A percentile compares a stretch with the other conserved stretches of the same genome.
Evolutionary conservation across 2,888 invertebrate genomes (phyloP).

Genomic region (Podotricha telesiphe): DNA sequence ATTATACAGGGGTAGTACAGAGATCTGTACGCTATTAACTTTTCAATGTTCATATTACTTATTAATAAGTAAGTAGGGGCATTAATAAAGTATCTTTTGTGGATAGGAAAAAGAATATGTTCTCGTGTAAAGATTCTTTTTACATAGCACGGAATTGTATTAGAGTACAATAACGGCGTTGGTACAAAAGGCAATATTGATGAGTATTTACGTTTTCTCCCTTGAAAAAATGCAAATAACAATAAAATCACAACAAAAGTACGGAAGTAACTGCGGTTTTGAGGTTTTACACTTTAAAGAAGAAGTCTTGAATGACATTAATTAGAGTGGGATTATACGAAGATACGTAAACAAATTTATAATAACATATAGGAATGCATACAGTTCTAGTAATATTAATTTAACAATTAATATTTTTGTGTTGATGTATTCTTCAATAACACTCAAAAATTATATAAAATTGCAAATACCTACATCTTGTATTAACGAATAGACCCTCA

Average conservation of each 20-base stretch:
- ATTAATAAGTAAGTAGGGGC: slow-evolving; percentile 17
- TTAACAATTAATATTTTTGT: too few relatives aligned
- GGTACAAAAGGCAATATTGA: slow-evolving; percentile 38
- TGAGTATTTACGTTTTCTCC: slow-evolving; percentile 33
- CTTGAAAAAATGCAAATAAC: slow-evolving; percentile 45
- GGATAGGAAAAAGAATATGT: slow-evolving; percentile 24
- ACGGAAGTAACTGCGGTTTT: slow-evolving; percentile 67
- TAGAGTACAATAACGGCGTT: slow-evolving; percentile 25
- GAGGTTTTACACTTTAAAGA: slow-evolving; percentile 60
- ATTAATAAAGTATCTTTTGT: slow-evolving; percentile 28
- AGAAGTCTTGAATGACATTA: slow-evolving; percentile 37
- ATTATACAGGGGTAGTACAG: not conserved
- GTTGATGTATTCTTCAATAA: too few relatives aligned
- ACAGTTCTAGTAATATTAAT: not conserved
- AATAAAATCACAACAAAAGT: slow-evolving; percentile 69
- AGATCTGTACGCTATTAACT: slow-evolving; percentile 18
- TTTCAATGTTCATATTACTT: slow-evolving; percentile 23
- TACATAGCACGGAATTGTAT: slow-evolving; percentile 31
- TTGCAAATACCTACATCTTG: too few relatives aligned
- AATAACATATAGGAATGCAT: not conserved
- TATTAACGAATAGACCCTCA: not conserved
- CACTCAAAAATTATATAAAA: too few relatives aligned
- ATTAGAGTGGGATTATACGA: not conserved
- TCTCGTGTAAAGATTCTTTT: slow-evolving; percentile 27
- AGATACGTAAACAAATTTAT: not conserved